These are phyloP conservation scores for Hofmannophila pseudospretella DNA, from an alignment of 2,888 invertebrate species.

Conservation along the genomic window DNA sequence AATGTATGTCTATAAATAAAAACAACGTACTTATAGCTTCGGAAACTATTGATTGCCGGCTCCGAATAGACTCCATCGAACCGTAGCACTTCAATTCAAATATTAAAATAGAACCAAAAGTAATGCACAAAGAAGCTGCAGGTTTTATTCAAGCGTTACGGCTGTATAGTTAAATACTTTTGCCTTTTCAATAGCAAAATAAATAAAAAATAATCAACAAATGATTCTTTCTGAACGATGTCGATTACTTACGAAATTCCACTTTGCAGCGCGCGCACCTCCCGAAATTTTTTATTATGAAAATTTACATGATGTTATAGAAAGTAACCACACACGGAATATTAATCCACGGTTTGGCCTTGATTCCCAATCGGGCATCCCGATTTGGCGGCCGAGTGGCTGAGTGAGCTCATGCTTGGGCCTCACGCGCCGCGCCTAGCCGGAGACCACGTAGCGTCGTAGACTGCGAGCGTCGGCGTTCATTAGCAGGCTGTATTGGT, in stretches of 20 bases:
- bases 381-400: conserved; percentile 54
- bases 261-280: conserved; percentile 28
- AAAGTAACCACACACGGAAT: conserved; percentile 54
- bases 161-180: neutral
- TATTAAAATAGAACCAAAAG: conserved; percentile 13
- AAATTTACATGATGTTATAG: conserved; percentile 60
- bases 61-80: conserved; percentile 29
- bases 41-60: conserved; percentile 44
- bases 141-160: neutral
- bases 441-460: conserved; percentile 4
- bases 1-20: conserved; percentile 26
- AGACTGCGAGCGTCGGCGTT: conserved; percentile 22
- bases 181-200: neutral
- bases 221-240: neutral
- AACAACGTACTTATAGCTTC: conserved; percentile 22
- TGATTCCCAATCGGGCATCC: conserved; percentile 70
- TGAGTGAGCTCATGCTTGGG: conserved; percentile 47
- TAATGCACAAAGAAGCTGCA: neutral
- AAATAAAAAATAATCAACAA: no score
- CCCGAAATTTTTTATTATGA: conserved; percentile 56
- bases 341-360: conserved; percentile 65
- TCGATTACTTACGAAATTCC: conserved; percentile 30
- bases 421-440: conserved; percentile 40
- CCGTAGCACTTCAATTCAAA: conserved; percentile 30
- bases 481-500: conserved; percentile 42